A percentile compares a stretch with the other conserved stretches of the same genome.
These are phyloP conservation scores for Epizoanthus scotinus DNA, from an alignment of 92 coral and sea anemone genomes.

Conservation along the genomic window DNA sequence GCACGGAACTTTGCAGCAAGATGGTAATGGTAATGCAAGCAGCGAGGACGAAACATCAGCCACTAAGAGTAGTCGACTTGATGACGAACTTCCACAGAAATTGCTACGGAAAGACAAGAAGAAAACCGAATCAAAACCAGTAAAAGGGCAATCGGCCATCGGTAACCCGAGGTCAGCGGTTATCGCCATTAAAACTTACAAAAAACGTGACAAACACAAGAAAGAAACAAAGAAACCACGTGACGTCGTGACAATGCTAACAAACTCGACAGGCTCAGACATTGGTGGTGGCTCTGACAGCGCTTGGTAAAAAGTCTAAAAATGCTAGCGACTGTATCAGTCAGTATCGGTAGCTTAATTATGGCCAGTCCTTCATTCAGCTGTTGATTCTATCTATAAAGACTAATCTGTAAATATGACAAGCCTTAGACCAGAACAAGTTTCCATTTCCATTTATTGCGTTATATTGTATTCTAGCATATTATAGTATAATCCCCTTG, in stretches of 20 bases:
- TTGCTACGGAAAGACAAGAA: slow-evolving; percentile 8
- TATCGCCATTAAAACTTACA: slow-evolving; percentile 17
- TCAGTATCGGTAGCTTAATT: no score
- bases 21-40: neutral
- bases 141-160: slow-evolving; percentile 18
- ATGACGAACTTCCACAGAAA: slow-evolving; percentile 16
- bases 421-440: no score
- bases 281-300: slow-evolving; percentile 24
- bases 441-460: no score
- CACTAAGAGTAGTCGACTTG: neutral
- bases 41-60: neutral
- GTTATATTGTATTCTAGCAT: no score
- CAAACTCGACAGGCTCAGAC: neutral
- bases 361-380: no score
- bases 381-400: no score
- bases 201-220: neutral
- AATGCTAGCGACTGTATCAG: neutral
- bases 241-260: neutral
- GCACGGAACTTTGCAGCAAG: neutral
- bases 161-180: slow-evolving; percentile 36
- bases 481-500: no score
- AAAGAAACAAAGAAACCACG: neutral
- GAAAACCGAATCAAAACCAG: neutral
- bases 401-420: no score
- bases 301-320: slow-evolving; percentile 12